Evolutionary conservation across 30 jellyfish, hydroid and myxozoan species (phyloP), one percentile per base, ranked within the genome.

Genomic region (Chrysaora quinquecirrha): DNA sequence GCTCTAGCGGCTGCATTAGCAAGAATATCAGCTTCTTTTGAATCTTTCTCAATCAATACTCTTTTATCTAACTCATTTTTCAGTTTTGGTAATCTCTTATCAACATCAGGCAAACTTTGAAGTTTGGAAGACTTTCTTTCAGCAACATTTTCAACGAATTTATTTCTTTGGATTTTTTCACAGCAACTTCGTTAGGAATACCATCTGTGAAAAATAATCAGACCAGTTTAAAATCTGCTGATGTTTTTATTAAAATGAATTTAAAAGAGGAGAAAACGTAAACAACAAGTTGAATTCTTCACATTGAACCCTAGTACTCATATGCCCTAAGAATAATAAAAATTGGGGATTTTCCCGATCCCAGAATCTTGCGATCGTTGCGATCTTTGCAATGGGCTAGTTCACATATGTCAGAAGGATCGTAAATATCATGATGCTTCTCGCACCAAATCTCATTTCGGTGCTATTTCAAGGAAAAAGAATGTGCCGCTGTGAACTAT

Each of bases 1-100:
- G 58, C 88, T 23, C 88, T 58, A 0, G 95, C 87, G 11, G 95
- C 95, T 1, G 95, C 87, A 30, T 73, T 47, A 4, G 95, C 95
- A 21, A 83, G 43, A 1, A 83, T 38, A 12, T 69, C 88, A 19
- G 95, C 95, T 54, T 71, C 87, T 14, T 34, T 63, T 18, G 95
- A 83, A 50, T 63, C 83, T 50, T 73, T 60, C 33, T 31, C 25
- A 0, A 83, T 83, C 83, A 83, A 12, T 1, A 83, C 78, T 12
- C 87, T 60, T 63, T 83, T 56, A n/a, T 71, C 82, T 27, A 83
- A 49, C 22, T 83, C 81, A 70, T 73, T 58, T 38, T 83, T 83
- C 52, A 83, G 76, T 29, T 73, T 83, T 27, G 95, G 95, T 23
- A 83, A 63, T 34, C 72, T 83, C 30, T 62, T 49, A 6, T 64